Percentiles rank a stretch among this genome's conserved stretches.
Conservation (phyloP, 2,797 vertebrate species). For the Lophius americanus region DNA sequence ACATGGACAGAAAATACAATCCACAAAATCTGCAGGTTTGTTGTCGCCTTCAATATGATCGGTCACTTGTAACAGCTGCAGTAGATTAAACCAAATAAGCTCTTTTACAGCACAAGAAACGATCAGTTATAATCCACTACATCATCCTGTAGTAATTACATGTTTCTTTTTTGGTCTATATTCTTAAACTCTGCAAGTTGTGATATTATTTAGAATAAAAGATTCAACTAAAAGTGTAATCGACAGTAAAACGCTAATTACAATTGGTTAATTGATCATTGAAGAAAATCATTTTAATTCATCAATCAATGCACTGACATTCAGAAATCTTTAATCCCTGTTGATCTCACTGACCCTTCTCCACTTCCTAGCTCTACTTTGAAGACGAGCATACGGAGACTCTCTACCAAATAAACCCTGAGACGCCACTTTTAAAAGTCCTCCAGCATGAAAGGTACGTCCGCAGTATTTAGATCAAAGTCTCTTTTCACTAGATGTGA, state of each 20-base stretch:
- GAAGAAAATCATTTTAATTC: too few species aligned
- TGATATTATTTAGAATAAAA: not conserved
- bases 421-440: slow-evolving; percentile 81
- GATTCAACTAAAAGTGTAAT: not conserved
- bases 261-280: not conserved
- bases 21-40: slow-evolving; percentile 89
- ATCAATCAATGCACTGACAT: not conserved
- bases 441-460: slow-evolving; percentile 88
- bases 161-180: too few species aligned
- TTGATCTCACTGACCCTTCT: not conserved
- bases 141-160: not conserved
- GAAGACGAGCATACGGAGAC: slow-evolving; percentile 85
- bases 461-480: not conserved
- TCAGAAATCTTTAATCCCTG: not conserved
- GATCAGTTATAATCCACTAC: not conserved
- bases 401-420: slow-evolving; percentile 80
- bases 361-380: slow-evolving; percentile 87
- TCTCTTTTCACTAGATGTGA: not conserved
- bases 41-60: not conserved
- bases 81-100: not conserved
- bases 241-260: not conserved
- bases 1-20: slow-evolving; percentile 89
- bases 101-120: not conserved
- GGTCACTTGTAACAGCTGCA: not conserved
- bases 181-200: not conserved